These are phyloP conservation scores for Proteles cristata DNA, from an alignment of 2,113 vertebrate genomes.

Conservation along the genomic window DNA sequence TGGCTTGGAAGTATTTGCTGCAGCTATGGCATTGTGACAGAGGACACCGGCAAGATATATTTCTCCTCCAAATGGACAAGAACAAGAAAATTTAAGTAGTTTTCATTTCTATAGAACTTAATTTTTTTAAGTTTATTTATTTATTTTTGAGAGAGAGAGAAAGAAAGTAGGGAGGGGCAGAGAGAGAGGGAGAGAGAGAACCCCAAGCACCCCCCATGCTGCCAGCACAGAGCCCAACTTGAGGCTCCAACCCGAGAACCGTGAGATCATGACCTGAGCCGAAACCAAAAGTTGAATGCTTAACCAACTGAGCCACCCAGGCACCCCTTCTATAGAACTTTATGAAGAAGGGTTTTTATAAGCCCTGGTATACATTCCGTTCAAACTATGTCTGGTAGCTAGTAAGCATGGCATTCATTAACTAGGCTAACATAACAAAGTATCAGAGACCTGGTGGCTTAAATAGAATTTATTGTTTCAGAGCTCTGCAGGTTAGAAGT, in stretches of 20 bases:
- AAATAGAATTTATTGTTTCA: not conserved
- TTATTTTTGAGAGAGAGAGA: not conserved
- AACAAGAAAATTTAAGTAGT: not conserved
- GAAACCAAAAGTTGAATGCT: not conserved
- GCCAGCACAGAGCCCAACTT: not conserved
- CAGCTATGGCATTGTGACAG: not conserved
- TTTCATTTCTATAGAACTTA: not conserved
- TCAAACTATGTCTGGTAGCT: not conserved
- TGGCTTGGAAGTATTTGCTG: not conserved
- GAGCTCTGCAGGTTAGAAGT: not conserved
- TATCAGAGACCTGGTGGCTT: not conserved
- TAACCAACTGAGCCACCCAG: not conserved
- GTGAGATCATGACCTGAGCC: not conserved
- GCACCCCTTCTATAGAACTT: not conserved
- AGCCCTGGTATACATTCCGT: not conserved
- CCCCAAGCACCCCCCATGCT: not conserved
- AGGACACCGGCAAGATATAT: not conserved
- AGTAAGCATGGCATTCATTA: not conserved
- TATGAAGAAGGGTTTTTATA: not conserved
- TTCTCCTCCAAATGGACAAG: not conserved
- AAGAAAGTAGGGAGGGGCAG: not conserved
- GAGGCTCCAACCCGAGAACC: not conserved
- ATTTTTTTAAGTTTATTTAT: not conserved
- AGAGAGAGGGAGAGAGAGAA: not conserved
- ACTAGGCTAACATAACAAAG: not conserved